Conservation (phyloP, 2,888 invertebrate genomes). For the Standfussiana lucernea region DNA sequence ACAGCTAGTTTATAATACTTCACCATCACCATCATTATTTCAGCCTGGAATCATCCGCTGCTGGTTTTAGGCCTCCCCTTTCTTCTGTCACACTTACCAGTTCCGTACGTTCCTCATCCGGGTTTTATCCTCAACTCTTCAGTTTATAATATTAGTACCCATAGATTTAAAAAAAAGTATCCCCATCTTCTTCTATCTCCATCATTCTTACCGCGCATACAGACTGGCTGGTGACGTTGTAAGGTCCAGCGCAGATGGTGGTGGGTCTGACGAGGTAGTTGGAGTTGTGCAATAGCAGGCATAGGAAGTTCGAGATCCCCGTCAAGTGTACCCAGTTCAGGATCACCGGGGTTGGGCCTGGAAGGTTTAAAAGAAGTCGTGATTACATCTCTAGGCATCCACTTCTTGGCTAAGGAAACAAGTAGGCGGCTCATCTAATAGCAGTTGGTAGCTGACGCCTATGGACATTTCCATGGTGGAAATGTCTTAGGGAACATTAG, state of each 20-base stretch:
- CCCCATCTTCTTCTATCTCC: neutral
- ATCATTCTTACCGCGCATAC: conserved; percentile 74
- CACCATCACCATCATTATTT: neutral
- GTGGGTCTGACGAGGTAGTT: conserved; percentile 69
- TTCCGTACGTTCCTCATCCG: neutral
- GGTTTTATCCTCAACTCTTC: no score
- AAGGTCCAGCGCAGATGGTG: conserved; percentile 78
- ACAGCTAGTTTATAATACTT: no score
- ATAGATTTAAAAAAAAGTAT: neutral
- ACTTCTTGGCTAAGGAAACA: neutral
- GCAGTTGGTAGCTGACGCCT: neutral
- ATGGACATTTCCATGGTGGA: neutral
- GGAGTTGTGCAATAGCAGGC: conserved; percentile 65
- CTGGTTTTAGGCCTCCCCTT: no score
- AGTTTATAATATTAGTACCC: neutral
- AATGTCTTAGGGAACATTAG: neutral
- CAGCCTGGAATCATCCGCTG: no score
- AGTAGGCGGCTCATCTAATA: neutral
- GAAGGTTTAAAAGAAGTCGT: neutral
- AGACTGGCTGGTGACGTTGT: conserved; percentile 80
- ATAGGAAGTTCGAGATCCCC: conserved; percentile 73
- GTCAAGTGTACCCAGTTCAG: conserved; percentile 81
- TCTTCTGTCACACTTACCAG: no score
- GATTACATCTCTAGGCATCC: neutral
- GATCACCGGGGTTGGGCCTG: conserved; percentile 74